Conservation (phyloP, 2,113 vertebrate genomes). For the Zapus hudsonius region DNA sequence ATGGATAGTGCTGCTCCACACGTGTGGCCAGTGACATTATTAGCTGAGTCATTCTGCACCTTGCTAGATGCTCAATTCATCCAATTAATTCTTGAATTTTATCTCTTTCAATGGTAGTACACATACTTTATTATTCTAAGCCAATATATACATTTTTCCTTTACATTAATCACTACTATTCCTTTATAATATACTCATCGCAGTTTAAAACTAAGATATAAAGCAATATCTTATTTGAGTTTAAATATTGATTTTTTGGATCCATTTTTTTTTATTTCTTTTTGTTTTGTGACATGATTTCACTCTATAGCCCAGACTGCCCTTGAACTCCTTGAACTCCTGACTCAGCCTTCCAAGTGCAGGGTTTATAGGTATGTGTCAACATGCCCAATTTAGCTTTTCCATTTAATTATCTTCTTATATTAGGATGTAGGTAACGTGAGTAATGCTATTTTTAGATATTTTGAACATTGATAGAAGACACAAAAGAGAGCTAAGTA, state of each 20-base stretch:
- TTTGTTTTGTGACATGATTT: background rate
- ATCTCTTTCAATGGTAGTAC: background rate
- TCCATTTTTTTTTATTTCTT: background rate
- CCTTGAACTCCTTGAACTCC: background rate
- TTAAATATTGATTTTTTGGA: background rate
- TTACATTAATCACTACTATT: constrained; percentile 32
- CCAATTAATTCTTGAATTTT: background rate
- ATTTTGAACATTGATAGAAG: constrained; percentile 1
- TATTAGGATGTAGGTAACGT: background rate
- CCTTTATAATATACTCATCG: constrained; percentile 19
- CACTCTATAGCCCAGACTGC: background rate
- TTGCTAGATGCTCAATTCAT: background rate
- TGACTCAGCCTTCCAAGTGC: background rate
- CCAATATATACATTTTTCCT: constrained; percentile 8
- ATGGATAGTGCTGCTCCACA: background rate
- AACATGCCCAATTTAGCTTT: background rate
- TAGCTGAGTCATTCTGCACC: background rate
- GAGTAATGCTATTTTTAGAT: constrained; percentile 11
- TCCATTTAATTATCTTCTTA: background rate
- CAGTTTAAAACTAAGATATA: constrained; percentile 8
- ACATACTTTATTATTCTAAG: background rate
- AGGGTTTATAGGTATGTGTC: background rate
- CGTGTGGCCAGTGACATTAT: background rate
- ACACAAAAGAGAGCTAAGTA: background rate
- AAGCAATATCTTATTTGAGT: background rate